Base-by-base conservation (phyloP, 2,888 invertebrate species). In the Eugnorisma glareosa region DNA sequence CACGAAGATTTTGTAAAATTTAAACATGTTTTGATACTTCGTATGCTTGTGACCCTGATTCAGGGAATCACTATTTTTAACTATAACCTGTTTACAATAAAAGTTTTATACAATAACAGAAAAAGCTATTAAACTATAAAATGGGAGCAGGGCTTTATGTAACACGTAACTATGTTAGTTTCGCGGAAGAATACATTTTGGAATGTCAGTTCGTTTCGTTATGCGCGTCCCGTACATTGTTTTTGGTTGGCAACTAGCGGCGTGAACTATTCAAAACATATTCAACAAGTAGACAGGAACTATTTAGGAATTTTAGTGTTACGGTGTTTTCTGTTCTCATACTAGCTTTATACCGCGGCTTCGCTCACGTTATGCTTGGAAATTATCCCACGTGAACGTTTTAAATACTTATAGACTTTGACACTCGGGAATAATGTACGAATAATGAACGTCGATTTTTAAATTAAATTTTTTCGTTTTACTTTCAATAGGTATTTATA, bases 61-160 rank as follows among this genome's bases (percentile, higher is more conserved):
- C 71, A 57, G 61, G 48, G 31, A 61, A 59, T 82, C 24, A 67
- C 24, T 86, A 77, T 73, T 83, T 86, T 73, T 77, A 83, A 67
- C 35, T 43, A 71, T n/a, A 48, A 83, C n/a, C 57, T 83, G 86
- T 73, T 73, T 83, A 83, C 43, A 86, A 75, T 73, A 86, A 79
- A 79, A 40, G 59, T 70, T 73, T 72, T 51, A 73, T 43, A 73
- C 84, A 75, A 79, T 86, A 83, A 70, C 84, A 75, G 57, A 85
- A 67, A 69, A 82, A 67, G 59, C 75, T 57, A 79, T 86, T 73
- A 88, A 83, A 72, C 79, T 72, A 69, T 77, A 75, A 72, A 86
- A 69, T 72, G 66, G 63, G 69, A 43, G 51, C 78, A 69, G 68
- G 57, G 68, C 67, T 83, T 86, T 83, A 75, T 74, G 63, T 63